These are phyloP conservation scores for Leucophenga varia DNA, from an alignment of 1,140 invertebrate genomes.

Conservation along the genomic window DNA sequence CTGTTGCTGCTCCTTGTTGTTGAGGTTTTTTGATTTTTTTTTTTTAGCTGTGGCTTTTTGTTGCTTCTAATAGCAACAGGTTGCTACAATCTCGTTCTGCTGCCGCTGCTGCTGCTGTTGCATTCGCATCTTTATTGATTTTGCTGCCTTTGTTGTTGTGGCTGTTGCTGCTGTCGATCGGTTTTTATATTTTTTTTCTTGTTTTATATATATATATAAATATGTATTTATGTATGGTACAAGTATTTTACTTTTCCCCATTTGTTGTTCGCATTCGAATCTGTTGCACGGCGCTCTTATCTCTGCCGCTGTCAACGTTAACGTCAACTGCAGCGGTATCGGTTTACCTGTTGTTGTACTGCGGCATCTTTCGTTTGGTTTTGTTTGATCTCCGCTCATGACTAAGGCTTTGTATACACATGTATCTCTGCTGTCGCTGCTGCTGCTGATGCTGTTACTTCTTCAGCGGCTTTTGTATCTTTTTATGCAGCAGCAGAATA, in stretches of 20 bases:
- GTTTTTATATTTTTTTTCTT: too few relatives aligned
- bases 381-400: slow-evolving; percentile 39
- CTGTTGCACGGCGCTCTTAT: too few relatives aligned
- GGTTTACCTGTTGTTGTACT: slow-evolving; percentile 26
- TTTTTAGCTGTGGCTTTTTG: slow-evolving; percentile 24
- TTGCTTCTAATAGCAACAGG: slow-evolving; percentile 43
- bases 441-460: not conserved
- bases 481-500: slow-evolving; percentile 17
- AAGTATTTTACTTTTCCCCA: too few relatives aligned
- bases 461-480: slow-evolving; percentile 2
- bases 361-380: slow-evolving; percentile 22
- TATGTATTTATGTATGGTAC: too few relatives aligned
- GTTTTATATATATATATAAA: too few relatives aligned
- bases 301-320: too few relatives aligned
- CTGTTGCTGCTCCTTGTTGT: not conserved
- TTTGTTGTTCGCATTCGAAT: too few relatives aligned
- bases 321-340: not conserved
- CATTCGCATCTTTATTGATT: slow-evolving; percentile 10
- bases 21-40: not conserved
- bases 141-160: too few relatives aligned
- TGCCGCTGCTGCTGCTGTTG: slow-evolving; percentile 1
- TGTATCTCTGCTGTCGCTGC: slow-evolving; percentile 35
- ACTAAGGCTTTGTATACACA: slow-evolving; percentile 35
- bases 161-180: slow-evolving; percentile 24
- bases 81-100: slow-evolving; percentile 16